Evolutionary conservation across 23 tunicate genomes (phyloP), one percentile per base, ranked within the genome.

Genomic region (Halocynthia roretzi): DNA sequence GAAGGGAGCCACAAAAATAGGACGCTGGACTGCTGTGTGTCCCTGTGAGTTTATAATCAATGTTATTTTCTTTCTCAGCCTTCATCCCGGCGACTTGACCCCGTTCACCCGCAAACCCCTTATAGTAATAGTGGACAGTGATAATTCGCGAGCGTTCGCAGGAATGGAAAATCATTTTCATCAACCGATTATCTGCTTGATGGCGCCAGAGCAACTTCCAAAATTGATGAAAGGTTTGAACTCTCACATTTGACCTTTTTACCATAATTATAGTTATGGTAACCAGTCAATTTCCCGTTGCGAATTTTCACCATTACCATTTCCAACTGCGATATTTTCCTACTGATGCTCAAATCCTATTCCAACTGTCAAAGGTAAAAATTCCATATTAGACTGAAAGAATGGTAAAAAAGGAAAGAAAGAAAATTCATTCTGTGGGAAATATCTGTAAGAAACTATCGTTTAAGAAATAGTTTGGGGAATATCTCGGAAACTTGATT

Each of bases 21-120:
- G n/a, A n/a, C n/a, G n/a, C n/a, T n/a, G n/a, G n/a, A n/a, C n/a
- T n/a, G n/a, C n/a, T n/a, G n/a, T n/a, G n/a, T n/a, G n/a, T n/a
- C n/a, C n/a, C 44, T 31, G 44, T 4, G 44, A 31, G 44, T 31
- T 31, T 31, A 31, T 31, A 31, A 31, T 31, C 44, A 1, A 31
- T 31, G 1, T 31, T 31, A 31, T 31, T 31, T 31, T 4, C 44
- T 4, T 62, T 80, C 80, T 15, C 64, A 90, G 97, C 65, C 68
- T 90, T 53, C 87, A 90, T 56, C 97, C 97, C 23, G 97, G 86
- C 52, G 97, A 90, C 62, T 50, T 90, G 66, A 75, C 67, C 70
- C 97, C 97, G 5, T 90, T 80, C 63, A 67, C 77, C 64, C 62
- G 97, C 53, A 90, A 85, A 71, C 97, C 97, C 44, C 61, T 90